Evolutionary conservation across 2,888 invertebrate species (phyloP), one percentile per base, ranked within the genome.

Genomic region (Lithosia quadra): DNA sequence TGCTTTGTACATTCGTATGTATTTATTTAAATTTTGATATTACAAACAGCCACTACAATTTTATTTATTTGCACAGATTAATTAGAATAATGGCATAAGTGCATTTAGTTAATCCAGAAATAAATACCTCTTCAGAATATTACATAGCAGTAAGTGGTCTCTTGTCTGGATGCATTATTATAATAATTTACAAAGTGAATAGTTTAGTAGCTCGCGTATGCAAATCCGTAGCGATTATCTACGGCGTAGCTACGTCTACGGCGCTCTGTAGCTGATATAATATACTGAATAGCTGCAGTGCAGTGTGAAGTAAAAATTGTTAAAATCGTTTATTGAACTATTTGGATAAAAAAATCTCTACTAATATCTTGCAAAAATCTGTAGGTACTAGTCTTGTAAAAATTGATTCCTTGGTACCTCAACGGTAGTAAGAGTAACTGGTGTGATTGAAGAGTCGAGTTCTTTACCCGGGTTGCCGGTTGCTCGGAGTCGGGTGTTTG

Each of bases 201-300:
- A 49, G 56, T 57, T 56, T 53, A 62, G 62, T 55, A 60, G 57
- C 28, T 62, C 56, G 57, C 62, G 18, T 53, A 67, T 67, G 67
- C 67, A 67, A 67, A 67, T 67, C 62, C 33, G 67, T 36, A 56
- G 62, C 62, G 62, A 62, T 67, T 62, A 67, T 39, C 63, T 67
- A 63, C 63, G 67, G 33, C 63, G 67, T 67, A 67, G 57, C 63
- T 34, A 33, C 57, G 56, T 67, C 67, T 67, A 67, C 67, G 67
- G 36, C 3, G 22, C 39, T 13, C 13, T 36, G 61, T 62, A 67
- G 61, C 56, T 7, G 58, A 65, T 58, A 58, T 24, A 33, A 56
- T 24, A 24, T 56, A 36, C 15, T 36, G 63, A n/a, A 36, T 56
- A 64, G 13, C 36, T 56, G 55, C 34, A 18, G 36, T 39, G 55